Evolutionary conservation across 2,113 vertebrate genomes (phyloP).

Genomic region (Nansenia antarctica): DNA sequence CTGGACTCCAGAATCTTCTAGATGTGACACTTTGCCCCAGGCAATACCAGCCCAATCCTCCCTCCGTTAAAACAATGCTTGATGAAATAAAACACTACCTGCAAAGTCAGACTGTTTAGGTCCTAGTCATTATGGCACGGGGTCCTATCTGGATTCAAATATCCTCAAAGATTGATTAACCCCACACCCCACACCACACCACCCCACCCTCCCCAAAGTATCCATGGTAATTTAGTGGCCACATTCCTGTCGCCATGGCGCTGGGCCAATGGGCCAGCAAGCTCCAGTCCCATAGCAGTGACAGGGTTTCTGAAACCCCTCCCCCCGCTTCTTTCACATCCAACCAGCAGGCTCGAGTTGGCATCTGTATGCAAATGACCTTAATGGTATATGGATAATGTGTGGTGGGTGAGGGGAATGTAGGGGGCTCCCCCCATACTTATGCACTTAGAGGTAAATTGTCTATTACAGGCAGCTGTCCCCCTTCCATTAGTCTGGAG

Average conservation of each 20-base stretch:
- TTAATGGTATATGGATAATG: slow-evolving; percentile 41
- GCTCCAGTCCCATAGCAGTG: slow-evolving; percentile 25
- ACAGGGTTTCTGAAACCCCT: slow-evolving; percentile 11
- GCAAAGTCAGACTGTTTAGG: slow-evolving; percentile 7
- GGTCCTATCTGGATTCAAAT: background rate
- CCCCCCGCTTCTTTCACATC: slow-evolving; percentile 29
- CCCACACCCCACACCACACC: background rate
- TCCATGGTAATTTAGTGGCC: slow-evolving; percentile 32
- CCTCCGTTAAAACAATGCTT: background rate
- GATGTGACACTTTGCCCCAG: slow-evolving; percentile 34
- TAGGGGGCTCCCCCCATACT: background rate
- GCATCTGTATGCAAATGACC: slow-evolving; percentile 62
- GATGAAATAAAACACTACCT: slow-evolving; percentile 17
- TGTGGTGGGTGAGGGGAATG: slow-evolving; percentile 22
- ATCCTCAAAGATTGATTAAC: slow-evolving; percentile 3
- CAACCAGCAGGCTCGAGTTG: slow-evolving; percentile 35
- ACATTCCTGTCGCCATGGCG: slow-evolving; percentile 39
- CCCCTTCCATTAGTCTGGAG: too few species aligned
- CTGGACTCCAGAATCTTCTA: slow-evolving; percentile 40
- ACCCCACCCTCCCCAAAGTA: slow-evolving; percentile 16
- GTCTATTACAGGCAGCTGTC: slow-evolving; percentile 17
- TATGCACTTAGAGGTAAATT: slow-evolving; percentile 7
- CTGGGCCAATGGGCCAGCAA: slow-evolving; percentile 27
- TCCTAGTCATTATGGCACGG: background rate
- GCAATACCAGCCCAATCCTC: background rate